Base-by-base conservation (phyloP, 2,797 vertebrate genomes). In the Chiroxiphia lanceolata region DNA sequence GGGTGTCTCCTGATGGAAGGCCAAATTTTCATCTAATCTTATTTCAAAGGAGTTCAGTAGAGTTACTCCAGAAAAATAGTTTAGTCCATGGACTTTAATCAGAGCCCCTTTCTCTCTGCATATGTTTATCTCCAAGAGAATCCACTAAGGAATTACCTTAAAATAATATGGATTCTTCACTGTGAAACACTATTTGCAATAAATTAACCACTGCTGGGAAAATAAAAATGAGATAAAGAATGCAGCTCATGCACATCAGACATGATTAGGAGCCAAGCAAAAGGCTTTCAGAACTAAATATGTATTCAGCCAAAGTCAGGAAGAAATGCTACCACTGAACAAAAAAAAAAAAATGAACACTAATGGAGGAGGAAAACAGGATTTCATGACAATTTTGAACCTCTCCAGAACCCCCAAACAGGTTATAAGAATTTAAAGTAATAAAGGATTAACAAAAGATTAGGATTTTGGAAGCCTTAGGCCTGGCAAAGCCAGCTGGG, bases 1-100 rank as follows among this genome's bases (percentile, higher is more conserved):
- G 74, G 76, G 42, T 79, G 90, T 90, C 61, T 87, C 63, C 59
- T 87, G 86, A 92, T 61, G 59, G 63, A 78, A 75, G 86, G 89
- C 87, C 78, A 87, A 67, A 70, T 77, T 72, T 68, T 82, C 63
- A 69, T 87, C 54, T 78, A 74, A 78, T 85, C 57, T 88, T 75
- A 53, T 40, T 89, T 76, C 51, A 89, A 50, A 29, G 65, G 44
- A 74, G 60, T 56, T 80, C 67, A 83, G 78, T 20, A 56, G 45
- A 65, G 63, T 78, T 65, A 81, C 59, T 82, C n/a, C 59, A 91
- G 44, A 74, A 60, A 82, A 81, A n/a, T 23, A 77, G 45, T 53
- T 69, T 67, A 54, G 53, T 50, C 53, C 29, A 20, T 23, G 19
- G 70, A 77, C 64, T 88, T 67, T 85, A 57, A n/a, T 54, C 65